These are phyloP conservation scores for Odontomyia ornata DNA, from an alignment of 2,888 invertebrate genomes.

Conservation along the genomic window DNA sequence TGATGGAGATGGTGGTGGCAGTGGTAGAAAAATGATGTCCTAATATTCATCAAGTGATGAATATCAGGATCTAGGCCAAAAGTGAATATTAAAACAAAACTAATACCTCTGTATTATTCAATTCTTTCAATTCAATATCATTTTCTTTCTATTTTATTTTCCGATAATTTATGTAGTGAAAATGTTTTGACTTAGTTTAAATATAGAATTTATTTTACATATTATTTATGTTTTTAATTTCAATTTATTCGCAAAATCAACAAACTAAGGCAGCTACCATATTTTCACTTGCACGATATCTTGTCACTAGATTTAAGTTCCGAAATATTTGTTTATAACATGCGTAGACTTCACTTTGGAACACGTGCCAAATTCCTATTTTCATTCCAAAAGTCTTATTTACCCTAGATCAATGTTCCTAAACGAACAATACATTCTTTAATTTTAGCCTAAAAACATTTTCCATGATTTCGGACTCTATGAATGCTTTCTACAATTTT, in stretches of 20 bases:
- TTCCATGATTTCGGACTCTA: no score
- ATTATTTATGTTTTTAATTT: background rate
- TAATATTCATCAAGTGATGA: background rate
- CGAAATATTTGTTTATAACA: no score
- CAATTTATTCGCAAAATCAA: background rate
- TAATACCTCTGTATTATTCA: slow-evolving; percentile 30
- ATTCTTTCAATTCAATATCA: background rate
- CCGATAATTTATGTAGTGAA: slow-evolving; percentile 14
- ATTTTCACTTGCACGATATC: background rate
- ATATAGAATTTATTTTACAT: slow-evolving; percentile 6
- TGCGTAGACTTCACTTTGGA: no score
- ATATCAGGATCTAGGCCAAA: slow-evolving; percentile 28
- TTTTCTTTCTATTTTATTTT: slow-evolving; percentile 5
- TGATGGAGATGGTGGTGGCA: slow-evolving; percentile 51
- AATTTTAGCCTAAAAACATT: no score
- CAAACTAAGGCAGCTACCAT: background rate
- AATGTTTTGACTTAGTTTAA: background rate
- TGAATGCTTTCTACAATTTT: background rate
- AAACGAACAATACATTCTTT: background rate
- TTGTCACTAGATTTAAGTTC: no score
- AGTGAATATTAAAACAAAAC: slow-evolving; percentile 14
- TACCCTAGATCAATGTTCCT: background rate
- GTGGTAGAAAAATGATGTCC: slow-evolving; percentile 28
- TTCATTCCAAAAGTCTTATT: background rate
- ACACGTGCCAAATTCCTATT: background rate